Evolutionary conservation across 2,888 invertebrate genomes (phyloP).

Genomic region (Gymnosoma rotundatum): DNA sequence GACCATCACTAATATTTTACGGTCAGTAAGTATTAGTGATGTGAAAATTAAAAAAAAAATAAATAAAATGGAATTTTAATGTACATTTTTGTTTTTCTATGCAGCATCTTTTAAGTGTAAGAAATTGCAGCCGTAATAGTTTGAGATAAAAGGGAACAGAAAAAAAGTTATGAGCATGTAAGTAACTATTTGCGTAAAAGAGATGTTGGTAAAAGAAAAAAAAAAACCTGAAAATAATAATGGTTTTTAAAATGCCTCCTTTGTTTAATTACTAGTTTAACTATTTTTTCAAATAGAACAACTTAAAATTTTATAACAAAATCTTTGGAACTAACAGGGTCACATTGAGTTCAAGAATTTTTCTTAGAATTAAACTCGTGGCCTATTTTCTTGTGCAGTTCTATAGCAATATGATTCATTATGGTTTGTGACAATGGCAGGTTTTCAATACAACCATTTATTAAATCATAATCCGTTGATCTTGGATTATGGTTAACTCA

Average conservation of each 20-base stretch:
- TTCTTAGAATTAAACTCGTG: too few species aligned
- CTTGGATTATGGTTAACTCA: too few species aligned
- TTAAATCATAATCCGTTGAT: too few species aligned
- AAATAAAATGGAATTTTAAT: constrained; percentile 1
- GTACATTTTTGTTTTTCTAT: not conserved
- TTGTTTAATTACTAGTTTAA: too few species aligned
- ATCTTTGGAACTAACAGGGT: too few species aligned
- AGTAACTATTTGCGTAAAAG: not conserved
- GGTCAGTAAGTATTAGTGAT: constrained; percentile 71
- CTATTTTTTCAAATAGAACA: too few species aligned
- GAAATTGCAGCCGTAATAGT: not conserved
- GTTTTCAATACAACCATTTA: too few species aligned
- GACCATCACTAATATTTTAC: constrained; percentile 67
- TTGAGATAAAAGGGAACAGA: not conserved
- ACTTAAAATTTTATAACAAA: too few species aligned
- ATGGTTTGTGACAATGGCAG: too few species aligned
- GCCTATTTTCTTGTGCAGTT: not conserved
- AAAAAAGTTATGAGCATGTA: not conserved
- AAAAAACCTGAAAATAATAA: too few species aligned
- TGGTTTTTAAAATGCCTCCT: too few species aligned
- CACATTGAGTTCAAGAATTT: too few species aligned
- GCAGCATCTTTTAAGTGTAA: constrained; percentile 9
- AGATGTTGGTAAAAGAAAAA: not conserved
- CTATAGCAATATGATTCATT: not conserved
- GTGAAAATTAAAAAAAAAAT: constrained; percentile 50